These are phyloP conservation scores for Scortum barcoo DNA, from an alignment of 2,113 vertebrate species.

Conservation along the genomic window DNA sequence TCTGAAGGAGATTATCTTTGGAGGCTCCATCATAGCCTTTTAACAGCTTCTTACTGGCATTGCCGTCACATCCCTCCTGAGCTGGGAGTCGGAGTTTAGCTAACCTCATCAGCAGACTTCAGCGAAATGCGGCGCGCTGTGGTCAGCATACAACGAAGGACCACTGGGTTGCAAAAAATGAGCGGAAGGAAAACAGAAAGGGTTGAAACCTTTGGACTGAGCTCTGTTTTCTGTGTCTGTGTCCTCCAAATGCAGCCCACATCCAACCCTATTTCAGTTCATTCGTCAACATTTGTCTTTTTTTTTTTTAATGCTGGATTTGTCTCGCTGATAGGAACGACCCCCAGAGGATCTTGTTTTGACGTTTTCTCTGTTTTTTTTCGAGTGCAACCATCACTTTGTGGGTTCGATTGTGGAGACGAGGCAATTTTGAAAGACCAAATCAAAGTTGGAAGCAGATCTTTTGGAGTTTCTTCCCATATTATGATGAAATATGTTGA, in stretches of 20 bases:
- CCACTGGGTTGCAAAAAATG: background rate
- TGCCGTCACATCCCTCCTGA: background rate
- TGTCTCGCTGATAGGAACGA: background rate
- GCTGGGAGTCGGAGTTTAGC: slow-evolving; percentile 12
- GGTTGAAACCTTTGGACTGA: slow-evolving; percentile 1
- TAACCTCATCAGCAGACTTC: slow-evolving; percentile 44
- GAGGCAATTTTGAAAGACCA: background rate
- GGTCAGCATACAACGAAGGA: slow-evolving; percentile 19
- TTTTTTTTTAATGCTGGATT: background rate
- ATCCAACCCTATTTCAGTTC: background rate
- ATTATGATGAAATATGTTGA: background rate
- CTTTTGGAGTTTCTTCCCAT: background rate
- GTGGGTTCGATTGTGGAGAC: background rate
- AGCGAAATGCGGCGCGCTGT: slow-evolving; percentile 9
- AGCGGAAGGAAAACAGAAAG: background rate
- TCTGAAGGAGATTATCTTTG: slow-evolving; percentile 5
- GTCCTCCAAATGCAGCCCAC: background rate
- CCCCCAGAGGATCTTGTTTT: background rate
- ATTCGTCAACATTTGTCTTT: background rate
- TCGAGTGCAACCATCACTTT: background rate
- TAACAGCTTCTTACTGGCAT: background rate
- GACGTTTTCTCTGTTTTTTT: background rate
- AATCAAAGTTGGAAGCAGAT: background rate
- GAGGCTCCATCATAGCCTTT: background rate
- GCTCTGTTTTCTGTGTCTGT: background rate